Conservation (phyloP, 2,888 invertebrate genomes). For the Hofmannophila pseudospretella region DNA sequence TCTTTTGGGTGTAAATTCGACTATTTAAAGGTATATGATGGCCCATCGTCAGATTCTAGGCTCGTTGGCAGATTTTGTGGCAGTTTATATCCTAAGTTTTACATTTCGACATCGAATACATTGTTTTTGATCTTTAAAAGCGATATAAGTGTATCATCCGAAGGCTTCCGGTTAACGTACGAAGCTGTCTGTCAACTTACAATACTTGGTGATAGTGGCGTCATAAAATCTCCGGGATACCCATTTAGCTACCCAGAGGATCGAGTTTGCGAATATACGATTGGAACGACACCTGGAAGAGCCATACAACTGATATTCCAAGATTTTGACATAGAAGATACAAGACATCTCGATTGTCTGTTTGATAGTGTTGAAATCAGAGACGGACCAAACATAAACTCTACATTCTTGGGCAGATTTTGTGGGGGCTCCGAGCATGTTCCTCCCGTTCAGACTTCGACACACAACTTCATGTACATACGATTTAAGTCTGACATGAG, state of each 20-base stretch:
- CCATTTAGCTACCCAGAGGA: constrained; percentile 82
- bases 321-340: constrained; percentile 82
- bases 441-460: constrained; percentile 81
- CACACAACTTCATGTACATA: constrained; percentile 84
- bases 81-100: constrained; percentile 72
- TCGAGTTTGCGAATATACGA: constrained; percentile 82
- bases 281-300: constrained; percentile 80
- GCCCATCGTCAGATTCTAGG: constrained; percentile 77
- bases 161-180: constrained; percentile 54
- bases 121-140: constrained; percentile 72
- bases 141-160: constrained; percentile 43
- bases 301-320: constrained; percentile 81
- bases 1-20: constrained; percentile 81
- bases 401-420: constrained; percentile 80
- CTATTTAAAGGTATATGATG: constrained; percentile 80
- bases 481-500: constrained; percentile 80
- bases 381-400: constrained; percentile 82
- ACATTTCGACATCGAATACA: constrained; percentile 78
- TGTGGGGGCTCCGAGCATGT: constrained; percentile 78
- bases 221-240: constrained; percentile 85
- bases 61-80: constrained; percentile 89
- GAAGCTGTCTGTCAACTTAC: constrained; percentile 49
- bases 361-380: constrained; percentile 78
- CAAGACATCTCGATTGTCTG: constrained; percentile 40
- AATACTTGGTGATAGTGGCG: constrained; percentile 77